Percentiles rank a stretch among this genome's conserved stretches.
phyloP scores from a whole-genome alignment of 2,797 vertebrate species.

The Orientallactaga sibirica region DNA sequence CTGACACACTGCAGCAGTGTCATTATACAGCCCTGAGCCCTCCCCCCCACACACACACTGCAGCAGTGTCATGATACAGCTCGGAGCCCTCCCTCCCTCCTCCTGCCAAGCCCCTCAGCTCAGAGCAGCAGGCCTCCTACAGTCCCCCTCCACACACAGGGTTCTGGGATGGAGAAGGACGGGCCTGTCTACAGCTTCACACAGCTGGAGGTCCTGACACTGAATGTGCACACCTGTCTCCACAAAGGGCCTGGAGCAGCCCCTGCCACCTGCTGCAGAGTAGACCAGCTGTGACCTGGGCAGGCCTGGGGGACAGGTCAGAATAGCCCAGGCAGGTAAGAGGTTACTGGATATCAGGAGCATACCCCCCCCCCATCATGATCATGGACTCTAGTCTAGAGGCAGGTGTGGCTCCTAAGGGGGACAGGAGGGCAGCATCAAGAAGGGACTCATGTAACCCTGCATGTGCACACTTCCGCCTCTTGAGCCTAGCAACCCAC shows the following conservation, averaged over 20 bases:
- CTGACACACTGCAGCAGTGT: no score
- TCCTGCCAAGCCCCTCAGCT: background rate
- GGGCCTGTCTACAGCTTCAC: background rate
- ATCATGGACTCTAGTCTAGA: background rate
- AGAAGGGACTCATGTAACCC: accelerated
- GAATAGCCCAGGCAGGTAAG: background rate
- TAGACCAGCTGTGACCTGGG: background rate
- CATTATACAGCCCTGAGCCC: background rate
- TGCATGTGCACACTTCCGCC: background rate
- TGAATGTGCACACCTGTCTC: slow-evolving; percentile 37
- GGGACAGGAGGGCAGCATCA: background rate
- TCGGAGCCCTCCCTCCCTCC: background rate
- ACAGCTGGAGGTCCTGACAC: slow-evolving; percentile 8
- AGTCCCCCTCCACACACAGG: background rate
- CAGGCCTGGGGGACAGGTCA: background rate
- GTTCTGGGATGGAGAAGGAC: background rate
- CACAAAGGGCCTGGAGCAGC: background rate
- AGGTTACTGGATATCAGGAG: background rate
- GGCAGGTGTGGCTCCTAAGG: background rate
- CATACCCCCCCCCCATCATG: background rate
- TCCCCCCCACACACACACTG: background rate
- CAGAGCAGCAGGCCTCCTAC: background rate
- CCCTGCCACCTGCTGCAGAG: slow-evolving; percentile 11
- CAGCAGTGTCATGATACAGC: no score
- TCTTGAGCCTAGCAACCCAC: accelerated